A percentile compares a stretch with the other conserved stretches of the same genome.
phyloP scores from a whole-genome alignment of 1,140 invertebrate species.

The Luehdorfia chinensis region DNA sequence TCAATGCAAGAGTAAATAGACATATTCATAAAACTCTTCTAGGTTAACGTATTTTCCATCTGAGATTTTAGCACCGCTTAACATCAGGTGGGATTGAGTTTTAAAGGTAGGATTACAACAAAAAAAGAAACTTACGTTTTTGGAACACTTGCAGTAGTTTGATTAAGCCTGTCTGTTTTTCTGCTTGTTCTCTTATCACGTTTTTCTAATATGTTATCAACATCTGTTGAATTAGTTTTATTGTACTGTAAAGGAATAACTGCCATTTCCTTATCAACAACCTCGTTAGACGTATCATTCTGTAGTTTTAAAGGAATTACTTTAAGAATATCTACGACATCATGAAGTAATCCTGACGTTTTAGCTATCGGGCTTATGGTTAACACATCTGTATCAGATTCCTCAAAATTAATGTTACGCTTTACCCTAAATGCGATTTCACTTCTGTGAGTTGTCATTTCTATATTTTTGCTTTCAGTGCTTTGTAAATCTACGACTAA shows the following conservation, averaged over 20 bases:
- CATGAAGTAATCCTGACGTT: constrained; percentile 31
- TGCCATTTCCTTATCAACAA: constrained; percentile 39
- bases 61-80: too few species aligned
- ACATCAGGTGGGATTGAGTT: too few species aligned
- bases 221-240: constrained; percentile 61
- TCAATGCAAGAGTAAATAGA: too few species aligned
- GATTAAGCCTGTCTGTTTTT: constrained; percentile 74
- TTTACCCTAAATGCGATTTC: constrained; percentile 38
- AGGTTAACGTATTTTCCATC: too few species aligned
- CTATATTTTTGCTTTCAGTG: constrained; percentile 36
- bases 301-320: constrained; percentile 48
- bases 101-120: too few species aligned
- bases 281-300: constrained; percentile 26
- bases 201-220: constrained; percentile 55
- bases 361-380: constrained; percentile 30
- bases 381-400: constrained; percentile 40
- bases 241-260: constrained; percentile 54
- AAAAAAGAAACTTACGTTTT: constrained; percentile 60
- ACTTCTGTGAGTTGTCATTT: constrained; percentile 24
- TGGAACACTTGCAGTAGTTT: constrained; percentile 71
- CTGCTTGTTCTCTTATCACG: constrained; percentile 73
- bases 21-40: too few species aligned
- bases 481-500: constrained; percentile 43
- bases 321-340: constrained; percentile 47
- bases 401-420: constrained; percentile 47